Evolutionary conservation across 2,113 vertebrate genomes (phyloP), one percentile per base, ranked within the genome.

Genomic region (Mobula hypostoma): DNA sequence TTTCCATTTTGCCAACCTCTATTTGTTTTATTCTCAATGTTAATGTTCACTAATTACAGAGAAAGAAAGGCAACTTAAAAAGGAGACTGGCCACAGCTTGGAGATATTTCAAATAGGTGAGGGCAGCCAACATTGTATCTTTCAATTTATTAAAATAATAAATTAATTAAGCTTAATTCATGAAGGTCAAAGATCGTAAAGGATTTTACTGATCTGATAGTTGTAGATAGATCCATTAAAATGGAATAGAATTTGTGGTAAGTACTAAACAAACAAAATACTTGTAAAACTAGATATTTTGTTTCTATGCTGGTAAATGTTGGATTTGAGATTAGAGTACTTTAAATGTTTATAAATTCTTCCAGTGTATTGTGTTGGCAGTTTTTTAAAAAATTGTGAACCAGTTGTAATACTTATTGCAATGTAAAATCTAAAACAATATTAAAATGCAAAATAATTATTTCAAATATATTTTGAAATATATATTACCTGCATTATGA

Each of bases 61-160:
- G 85, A 90, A 90, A 24, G 12, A 90, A 90, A 90, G 85, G 17
- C 32, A 66, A 66, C 85, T 83, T 83, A 87, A 56, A 87, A 29
- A 29, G 56, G 83, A 61, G 56, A 87, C 21, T 61, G 48, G 4
- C 56, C 24, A 27, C 9, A 1, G 85, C 58, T n/a, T n/a, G 61
- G n/a, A 66, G 85, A 14, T 63, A 90, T 90, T 90, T 90, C 85
- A 90, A 66, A 90, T 14, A 19, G 85, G 61, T 29, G 14, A 66
- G 61, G 32, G 85, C 85, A 66, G 61, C 58, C 29, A 90, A 14
- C 85, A 32, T 17, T 90, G 6, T 66, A 19, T 88, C 14, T 66
- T 66, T 66, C 19, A 90, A 63, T 61, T 88, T 58, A 90, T 66
- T 90, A 66, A 90, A 66, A 66, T n/a, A 88, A 48, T 48, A 48